phyloP scores from a whole-genome alignment of 2,888 invertebrate genomes.

The Lymantria monacha region DNA sequence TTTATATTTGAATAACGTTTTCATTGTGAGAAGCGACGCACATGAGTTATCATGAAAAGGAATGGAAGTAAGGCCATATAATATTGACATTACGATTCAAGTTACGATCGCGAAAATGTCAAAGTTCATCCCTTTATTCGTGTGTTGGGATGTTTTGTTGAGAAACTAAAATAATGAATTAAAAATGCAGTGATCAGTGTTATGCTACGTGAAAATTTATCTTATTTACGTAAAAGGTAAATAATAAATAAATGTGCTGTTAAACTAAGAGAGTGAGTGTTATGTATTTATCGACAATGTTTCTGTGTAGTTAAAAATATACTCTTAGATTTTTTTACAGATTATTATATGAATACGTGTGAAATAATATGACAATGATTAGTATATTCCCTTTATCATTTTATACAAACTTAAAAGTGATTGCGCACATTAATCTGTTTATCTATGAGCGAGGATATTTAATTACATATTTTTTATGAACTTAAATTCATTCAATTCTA shows the following conservation, averaged over 20 bases:
- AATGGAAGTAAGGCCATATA: slow-evolving; percentile 46
- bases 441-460: too few species aligned
- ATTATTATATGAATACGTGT: too few species aligned
- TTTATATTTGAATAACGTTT: neutral
- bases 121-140: slow-evolving; percentile 63
- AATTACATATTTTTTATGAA: too few species aligned
- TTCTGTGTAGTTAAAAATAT: too few species aligned
- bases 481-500: too few species aligned
- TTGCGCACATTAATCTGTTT: too few species aligned
- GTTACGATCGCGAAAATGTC: slow-evolving; percentile 59
- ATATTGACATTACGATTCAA: slow-evolving; percentile 46
- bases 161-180: slow-evolving; percentile 36
- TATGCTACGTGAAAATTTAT: slow-evolving; percentile 12
- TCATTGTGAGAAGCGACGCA: neutral
- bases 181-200: slow-evolving; percentile 26
- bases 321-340: too few species aligned
- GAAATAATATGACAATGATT: too few species aligned
- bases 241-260: slow-evolving; percentile 5
- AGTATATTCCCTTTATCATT: too few species aligned
- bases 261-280: too few species aligned
- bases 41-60: slow-evolving; percentile 44
- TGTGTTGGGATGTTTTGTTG: slow-evolving; percentile 28
- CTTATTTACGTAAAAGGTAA: slow-evolving; percentile 22
- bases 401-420: too few species aligned
- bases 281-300: too few species aligned